Base-by-base conservation (phyloP, 1,140 invertebrate species). In the Trachymyrmex cornetzi region DNA sequence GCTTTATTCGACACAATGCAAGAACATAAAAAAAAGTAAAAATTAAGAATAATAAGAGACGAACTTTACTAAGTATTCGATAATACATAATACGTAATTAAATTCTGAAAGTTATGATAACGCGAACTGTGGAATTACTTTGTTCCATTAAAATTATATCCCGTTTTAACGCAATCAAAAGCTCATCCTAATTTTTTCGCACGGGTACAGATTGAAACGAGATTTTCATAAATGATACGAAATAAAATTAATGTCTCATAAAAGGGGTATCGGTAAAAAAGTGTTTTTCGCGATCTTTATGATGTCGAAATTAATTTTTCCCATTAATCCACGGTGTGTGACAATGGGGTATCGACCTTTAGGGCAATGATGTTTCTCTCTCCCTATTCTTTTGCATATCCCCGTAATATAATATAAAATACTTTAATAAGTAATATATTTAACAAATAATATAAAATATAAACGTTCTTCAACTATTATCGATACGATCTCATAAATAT, bases 211-310 rank as follows among this genome's bases (percentile, higher is more conserved):
- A 82, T 74, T 82, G 24, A 84, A 84, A 84, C 80, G 80, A 48
- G 80, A 84, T 84, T 84, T 74, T 84, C 80, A 84, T 84, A 84
- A 84, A 84, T 84, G 80, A 84, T 61, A 84, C 55, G 38, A 74
- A 84, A 84, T 84, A 57, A 84, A 84, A 84, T 84, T 84, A 84
- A 84, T 84, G 80, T 84, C 69, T 75, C 80, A 84, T 84, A 84
- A 84, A 84, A 84, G 80, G 67, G 80, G 67, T 84, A 74, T 84
- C 69, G 80, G 69, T 57, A 84, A 84, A 84, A 74, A 84, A 84
- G 55, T 84, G 69, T 84, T 74, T 74, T 84, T 71, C 55, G 9
- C 24, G 55, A 84, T 84, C 80, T 84, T 84, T 84, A 74, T 84
- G 80, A 84, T 57, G 57, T 74, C 69, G 55, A 84, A 84, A 84